These are phyloP conservation scores for Penaeus indicus DNA, from an alignment of 1,140 invertebrate species.

Conservation along the genomic window DNA sequence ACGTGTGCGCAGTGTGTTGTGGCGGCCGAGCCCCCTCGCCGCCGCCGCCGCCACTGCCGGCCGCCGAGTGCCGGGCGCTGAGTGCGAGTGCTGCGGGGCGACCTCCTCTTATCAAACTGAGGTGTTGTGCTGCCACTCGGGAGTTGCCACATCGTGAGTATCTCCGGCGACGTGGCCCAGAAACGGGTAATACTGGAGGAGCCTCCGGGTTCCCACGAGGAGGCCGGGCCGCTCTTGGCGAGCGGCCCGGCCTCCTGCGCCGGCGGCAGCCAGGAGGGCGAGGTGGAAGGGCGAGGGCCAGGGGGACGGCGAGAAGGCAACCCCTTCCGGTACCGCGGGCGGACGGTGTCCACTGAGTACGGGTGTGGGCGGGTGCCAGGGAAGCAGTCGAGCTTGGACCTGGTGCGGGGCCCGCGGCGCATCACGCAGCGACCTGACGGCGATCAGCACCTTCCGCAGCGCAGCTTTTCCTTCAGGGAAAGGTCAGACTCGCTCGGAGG, in stretches of 20 bases:
- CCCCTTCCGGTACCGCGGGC: slow-evolving; percentile 8
- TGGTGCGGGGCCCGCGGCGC: slow-evolving; percentile 33
- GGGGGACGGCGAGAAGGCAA: slow-evolving; percentile 18
- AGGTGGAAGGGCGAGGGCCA: not conserved
- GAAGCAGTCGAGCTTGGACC: slow-evolving; percentile 17
- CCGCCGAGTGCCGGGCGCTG: too few relatives aligned
- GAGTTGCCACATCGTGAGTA: not conserved
- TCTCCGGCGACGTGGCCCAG: slow-evolving; percentile 31
- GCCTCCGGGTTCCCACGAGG: slow-evolving; percentile 39
- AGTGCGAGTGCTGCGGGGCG: too few relatives aligned
- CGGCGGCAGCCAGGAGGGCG: not conserved
- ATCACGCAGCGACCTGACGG: slow-evolving; percentile 18
- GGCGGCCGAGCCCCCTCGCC: too few relatives aligned
- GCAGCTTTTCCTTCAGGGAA: slow-evolving; percentile 58
- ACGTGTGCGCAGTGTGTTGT: too few relatives aligned
- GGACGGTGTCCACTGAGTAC: not conserved
- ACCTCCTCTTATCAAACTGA: not conserved
- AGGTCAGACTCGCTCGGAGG: slow-evolving; percentile 44
- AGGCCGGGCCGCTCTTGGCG: slow-evolving; percentile 2
- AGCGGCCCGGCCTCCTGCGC: slow-evolving; percentile 1
- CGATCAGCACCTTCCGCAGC: slow-evolving; percentile 16
- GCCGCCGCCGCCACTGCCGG: too few relatives aligned
- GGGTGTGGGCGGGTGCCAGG: slow-evolving; percentile 44
- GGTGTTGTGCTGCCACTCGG: not conserved
- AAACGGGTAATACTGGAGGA: slow-evolving; percentile 45